Evolutionary conservation across 2,113 vertebrate genomes (phyloP), one percentile per base, ranked within the genome.

Genomic region (Pangasianodon gigas): DNA sequence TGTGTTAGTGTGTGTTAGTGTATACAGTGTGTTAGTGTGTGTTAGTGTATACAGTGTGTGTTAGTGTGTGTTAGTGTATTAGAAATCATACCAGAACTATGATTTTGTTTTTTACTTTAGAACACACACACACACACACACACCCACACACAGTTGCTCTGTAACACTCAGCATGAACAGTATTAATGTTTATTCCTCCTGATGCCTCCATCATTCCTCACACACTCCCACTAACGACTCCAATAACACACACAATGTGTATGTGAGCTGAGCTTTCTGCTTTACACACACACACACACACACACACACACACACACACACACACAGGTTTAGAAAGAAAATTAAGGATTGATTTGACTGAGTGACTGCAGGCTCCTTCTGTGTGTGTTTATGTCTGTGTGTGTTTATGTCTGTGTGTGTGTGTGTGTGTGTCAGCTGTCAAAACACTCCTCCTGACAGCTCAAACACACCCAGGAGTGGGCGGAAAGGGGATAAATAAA

Each of bases 361-460:
- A 60, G 54, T 41, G 21, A 37, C 56, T 67, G 58, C 5, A 85
- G 29, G 1, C 83, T 62, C 13, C 18, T 24, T 58, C 10, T 58
- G 21, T 71, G 44, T 29, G 16, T 77, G 60, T 69, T n/a, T 65
- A 51, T 29, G 26, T 77, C 48, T 56, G 79, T 65, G 51, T 58
- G 74, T 41, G 37, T 29, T 32, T 44, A 52, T 56, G 71, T 84
- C 56, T 56, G 69, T 60, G 54, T 44, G 54, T n/a, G 37, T 46
- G 54, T 58, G 74, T 62, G 54, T 48, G 19, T 80, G 37, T 75
- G 67, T 71, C 8, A 82, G 65, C 87, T 84, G 84, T 85, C 60
- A 85, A 48, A 85, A 85, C 13, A 67, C 24, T 77, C n/a, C 62
- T 51, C 14, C 69, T 87, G 71, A 60, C 71, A 44, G 44, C 62